Evolutionary conservation across 2,113 vertebrate species (phyloP), one percentile per base, ranked within the genome.

Genomic region (Grus americana): DNA sequence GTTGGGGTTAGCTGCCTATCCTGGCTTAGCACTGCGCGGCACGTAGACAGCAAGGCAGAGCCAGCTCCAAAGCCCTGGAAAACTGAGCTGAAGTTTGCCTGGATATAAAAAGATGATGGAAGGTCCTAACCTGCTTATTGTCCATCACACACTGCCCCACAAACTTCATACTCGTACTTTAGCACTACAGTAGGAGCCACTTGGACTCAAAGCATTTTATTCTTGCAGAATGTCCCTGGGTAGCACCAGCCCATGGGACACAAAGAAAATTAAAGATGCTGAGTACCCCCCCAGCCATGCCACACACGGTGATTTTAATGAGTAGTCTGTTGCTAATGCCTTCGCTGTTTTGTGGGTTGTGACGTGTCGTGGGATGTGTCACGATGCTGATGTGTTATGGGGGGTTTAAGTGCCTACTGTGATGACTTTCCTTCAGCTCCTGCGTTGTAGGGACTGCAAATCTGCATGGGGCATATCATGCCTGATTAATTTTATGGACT

Each of bases 11-110:
- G 42, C 52, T 80, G 29, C 63, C 58, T 34, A 3, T 19, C 47
- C 34, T 32, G 12, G 6, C n/a, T 73, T 24, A 55, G 11, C 1
- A 0, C 22, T n/a, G 6, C 2, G 0, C 49, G 61, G 42, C 12
- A 26, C 0, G 0, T 5, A 27, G 65, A 15, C 57, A 47, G 62
- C 40, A 46, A 61, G 4, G 42, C 47, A 55, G 22, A 22, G 19
- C 18, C 1, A 0, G 32, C 24, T 58, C 52, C 40, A 34, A 42
- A 78, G 61, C 23, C 34, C 71, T 40, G 30, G 59, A 42, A 49
- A 58, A 52, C 38, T 63, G 42, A 54, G 57, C 36, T 71, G 71
- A 30, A 34, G 1, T 49, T 74, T 23, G 2, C 23, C 47, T 20
- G 13, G 34, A 1, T 10, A 6, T 15, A 26, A 58, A 50, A 40